These are phyloP conservation scores for Elmis aenea DNA, from an alignment of 2,888 invertebrate species.

Conservation along the genomic window DNA sequence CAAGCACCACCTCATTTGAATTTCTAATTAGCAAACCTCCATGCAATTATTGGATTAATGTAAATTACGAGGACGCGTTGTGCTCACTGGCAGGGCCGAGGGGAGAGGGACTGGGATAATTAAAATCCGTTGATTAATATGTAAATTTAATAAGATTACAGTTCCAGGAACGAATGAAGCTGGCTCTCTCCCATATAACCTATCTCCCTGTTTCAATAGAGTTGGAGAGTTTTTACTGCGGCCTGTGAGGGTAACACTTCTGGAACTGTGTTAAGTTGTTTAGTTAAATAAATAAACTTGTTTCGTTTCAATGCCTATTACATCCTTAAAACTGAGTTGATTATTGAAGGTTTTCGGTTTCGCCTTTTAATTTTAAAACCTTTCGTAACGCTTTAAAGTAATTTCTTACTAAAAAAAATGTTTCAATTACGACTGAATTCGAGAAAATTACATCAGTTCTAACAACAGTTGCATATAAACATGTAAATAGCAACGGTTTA, in stretches of 20 bases:
- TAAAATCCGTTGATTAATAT: slow-evolving; percentile 98
- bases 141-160: slow-evolving; percentile 98
- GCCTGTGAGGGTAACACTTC: slow-evolving; percentile 17
- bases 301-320: no score
- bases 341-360: no score
- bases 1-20: slow-evolving; percentile 83
- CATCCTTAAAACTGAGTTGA: no score
- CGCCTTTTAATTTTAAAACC: no score
- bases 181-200: slow-evolving; percentile 29
- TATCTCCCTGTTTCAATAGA: slow-evolving; percentile 31
- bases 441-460: no score
- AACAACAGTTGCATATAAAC: no score
- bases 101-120: slow-evolving; percentile 71
- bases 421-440: no score
- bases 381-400: no score
- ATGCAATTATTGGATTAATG: slow-evolving; percentile 92
- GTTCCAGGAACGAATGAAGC: slow-evolving; percentile 76
- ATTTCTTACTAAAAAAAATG: no score
- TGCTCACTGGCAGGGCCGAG: slow-evolving; percentile 44
- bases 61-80: slow-evolving; percentile 79
- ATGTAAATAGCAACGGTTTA: no score
- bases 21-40: slow-evolving; percentile 89
- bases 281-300: no score
- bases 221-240: slow-evolving; percentile 24
- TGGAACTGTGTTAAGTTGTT: slow-evolving; percentile 1